A percentile compares a stretch with the other conserved stretches of the same genome.
These are phyloP conservation scores for Sebastes cheni DNA, from an alignment of 2,797 vertebrate species.

Conservation along the genomic window DNA sequence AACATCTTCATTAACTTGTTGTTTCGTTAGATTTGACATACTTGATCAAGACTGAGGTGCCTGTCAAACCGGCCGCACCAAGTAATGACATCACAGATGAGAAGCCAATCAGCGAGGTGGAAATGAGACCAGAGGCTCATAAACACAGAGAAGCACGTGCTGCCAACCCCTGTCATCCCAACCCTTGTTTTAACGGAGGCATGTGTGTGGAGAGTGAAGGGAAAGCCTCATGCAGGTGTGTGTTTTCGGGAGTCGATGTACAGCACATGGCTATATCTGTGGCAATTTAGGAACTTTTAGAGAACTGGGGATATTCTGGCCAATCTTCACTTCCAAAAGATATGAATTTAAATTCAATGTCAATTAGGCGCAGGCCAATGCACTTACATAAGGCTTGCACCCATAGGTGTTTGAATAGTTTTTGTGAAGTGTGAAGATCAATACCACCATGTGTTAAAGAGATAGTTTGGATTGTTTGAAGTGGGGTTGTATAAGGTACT, in stretches of 20 bases:
- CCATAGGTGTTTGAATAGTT: neutral
- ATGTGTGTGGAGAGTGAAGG: constrained; percentile 83
- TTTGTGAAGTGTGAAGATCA: too few relatives aligned
- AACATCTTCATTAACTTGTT: neutral
- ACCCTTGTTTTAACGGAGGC: constrained; percentile 87
- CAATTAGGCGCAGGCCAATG: neutral
- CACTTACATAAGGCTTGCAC: neutral
- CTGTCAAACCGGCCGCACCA: constrained; percentile 9
- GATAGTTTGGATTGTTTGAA: too few relatives aligned
- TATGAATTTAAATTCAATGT: neutral
- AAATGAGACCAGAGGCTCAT: constrained; percentile 12
- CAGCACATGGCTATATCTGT: neutral
- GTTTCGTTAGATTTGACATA: constrained; percentile 83
- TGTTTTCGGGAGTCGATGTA: neutral
- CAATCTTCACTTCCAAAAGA: neutral
- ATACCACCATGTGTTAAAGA: too few relatives aligned
- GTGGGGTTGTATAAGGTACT: too few relatives aligned
- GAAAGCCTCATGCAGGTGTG: constrained; percentile 86
- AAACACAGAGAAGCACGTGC: constrained; percentile 60
- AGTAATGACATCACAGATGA: constrained; percentile 19
- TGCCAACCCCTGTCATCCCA: constrained; percentile 78
- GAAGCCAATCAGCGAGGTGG: constrained; percentile 33
- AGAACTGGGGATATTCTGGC: neutral
- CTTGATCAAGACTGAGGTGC: constrained; percentile 86
- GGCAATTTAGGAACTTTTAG: neutral